phyloP scores from a whole-genome alignment of 2,113 vertebrate genomes.

The Nothoprocta perdicaria region DNA sequence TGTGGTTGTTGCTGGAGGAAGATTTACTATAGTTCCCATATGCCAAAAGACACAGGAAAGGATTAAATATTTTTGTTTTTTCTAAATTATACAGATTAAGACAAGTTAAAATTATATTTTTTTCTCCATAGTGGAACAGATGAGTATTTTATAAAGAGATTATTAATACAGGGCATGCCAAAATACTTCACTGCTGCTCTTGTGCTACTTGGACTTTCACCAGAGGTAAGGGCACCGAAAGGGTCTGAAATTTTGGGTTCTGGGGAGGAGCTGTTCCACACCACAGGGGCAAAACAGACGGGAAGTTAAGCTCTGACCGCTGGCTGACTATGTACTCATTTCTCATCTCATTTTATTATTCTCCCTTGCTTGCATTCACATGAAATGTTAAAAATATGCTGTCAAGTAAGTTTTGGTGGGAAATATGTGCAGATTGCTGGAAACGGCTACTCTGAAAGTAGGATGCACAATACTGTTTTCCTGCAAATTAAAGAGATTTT shows the following conservation, averaged over 20 bases:
- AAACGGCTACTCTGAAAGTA: background rate
- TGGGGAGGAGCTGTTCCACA: background rate
- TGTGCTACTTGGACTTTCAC: background rate
- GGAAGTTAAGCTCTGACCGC: background rate
- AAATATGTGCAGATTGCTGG: background rate
- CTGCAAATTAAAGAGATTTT: background rate
- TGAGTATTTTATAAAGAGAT: background rate
- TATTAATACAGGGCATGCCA: background rate
- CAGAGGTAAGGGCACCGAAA: background rate
- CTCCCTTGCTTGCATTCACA: background rate
- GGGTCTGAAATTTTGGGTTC: background rate
- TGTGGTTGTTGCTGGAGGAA: constrained; percentile 26
- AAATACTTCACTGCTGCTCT: background rate
- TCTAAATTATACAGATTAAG: background rate
- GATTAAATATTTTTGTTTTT: constrained; percentile 4
- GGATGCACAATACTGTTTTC: background rate
- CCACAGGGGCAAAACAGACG: background rate
- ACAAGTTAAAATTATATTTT: background rate
- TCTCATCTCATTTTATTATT: background rate
- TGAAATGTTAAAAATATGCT: background rate
- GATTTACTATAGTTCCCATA: background rate
- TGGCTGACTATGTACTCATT: background rate
- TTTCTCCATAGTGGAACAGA: background rate
- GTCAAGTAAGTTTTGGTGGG: background rate
- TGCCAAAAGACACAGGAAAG: constrained; percentile 20